Percentiles rank a stretch among this genome's conserved stretches.
phyloP scores from a whole-genome alignment of 2,797 vertebrate genomes.

The Notamacropus eugenii region DNA sequence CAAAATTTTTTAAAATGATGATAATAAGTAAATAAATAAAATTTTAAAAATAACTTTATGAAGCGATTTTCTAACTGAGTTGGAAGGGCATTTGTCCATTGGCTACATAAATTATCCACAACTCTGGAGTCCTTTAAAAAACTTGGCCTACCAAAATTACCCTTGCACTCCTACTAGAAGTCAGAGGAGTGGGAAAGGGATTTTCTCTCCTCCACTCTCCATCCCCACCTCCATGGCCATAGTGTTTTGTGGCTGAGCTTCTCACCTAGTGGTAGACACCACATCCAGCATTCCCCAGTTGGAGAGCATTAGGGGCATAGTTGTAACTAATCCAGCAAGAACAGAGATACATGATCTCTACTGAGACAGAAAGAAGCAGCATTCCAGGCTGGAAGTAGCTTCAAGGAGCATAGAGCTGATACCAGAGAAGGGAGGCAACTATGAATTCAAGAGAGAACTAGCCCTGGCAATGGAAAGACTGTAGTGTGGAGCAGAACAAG shows the following conservation, averaged over 20 bases:
- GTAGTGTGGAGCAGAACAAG: not conserved
- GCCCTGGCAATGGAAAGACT: not conserved
- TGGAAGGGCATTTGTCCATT: not conserved
- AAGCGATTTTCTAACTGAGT: not conserved
- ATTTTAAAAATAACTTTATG: not conserved
- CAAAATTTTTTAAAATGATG: not conserved
- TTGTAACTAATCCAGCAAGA: not conserved
- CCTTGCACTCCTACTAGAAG: not conserved
- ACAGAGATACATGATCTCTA: not conserved
- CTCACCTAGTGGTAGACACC: not conserved
- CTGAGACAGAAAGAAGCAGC: not conserved
- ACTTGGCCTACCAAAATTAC: not conserved
- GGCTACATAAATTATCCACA: not conserved
- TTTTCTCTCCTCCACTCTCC: not conserved
- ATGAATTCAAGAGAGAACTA: not conserved
- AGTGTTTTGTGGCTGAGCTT: not conserved
- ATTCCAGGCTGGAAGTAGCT: not conserved
- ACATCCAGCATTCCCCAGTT: not conserved
- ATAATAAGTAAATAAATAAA: not conserved
- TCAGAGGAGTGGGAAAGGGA: not conserved
- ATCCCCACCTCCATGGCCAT: not conserved
- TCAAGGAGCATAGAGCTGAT: not conserved
- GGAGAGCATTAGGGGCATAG: not conserved
- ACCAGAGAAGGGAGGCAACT: not conserved
- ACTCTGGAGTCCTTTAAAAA: not conserved